Evolutionary conservation across 2,113 vertebrate genomes (phyloP), one percentile per base, ranked within the genome.

Genomic region (Colaptes auratus): DNA sequence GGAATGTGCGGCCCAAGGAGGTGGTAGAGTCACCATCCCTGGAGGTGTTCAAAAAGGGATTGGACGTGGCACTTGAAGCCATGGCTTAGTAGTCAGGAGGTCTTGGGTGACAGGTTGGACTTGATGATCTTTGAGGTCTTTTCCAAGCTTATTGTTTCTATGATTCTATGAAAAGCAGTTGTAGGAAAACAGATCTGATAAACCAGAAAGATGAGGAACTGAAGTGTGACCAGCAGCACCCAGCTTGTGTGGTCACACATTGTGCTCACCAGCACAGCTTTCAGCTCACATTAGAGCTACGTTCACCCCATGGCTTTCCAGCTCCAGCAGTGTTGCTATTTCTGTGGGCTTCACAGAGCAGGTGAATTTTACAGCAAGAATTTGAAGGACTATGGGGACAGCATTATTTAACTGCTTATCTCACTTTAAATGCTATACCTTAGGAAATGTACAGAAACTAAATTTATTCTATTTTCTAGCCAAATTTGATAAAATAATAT

Each of bases 251-350:
- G 0, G 30, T n/a, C 20, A 33, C 21, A 12, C 16, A 0, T 19
- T 10, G 27, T 3, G 17, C 81, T 56, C 55, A 18, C n/a, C 1
- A 2, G 48, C 10, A 15, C 35, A 64, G 28, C 35, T 53, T 36
- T 23, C 0, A 0, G 21, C 30, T 75, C 52, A 1, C 2, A 3
- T 9, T 65, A n/a, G n/a, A 76, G 25, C 30, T 1, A 1, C 6
- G 42, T 15, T 35, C 28, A 8, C 13, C 33, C 30, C 6, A 5
- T 1, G 2, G 28, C 36, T 66, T 33, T 33, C 42, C 60, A 52
- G 23, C 20, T 64, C 61, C 56, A 33, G 61, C 27, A 14, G 4
- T 7, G 3, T 4, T 55, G 28, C 50, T 25, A 11, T 21, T 46
- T 56, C 28, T 72, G 17, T 58, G 55, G 13, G 17, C 50, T 39